Evolutionary conservation across 2,888 invertebrate genomes (phyloP).

Genomic region (Panzeria rudis): DNA sequence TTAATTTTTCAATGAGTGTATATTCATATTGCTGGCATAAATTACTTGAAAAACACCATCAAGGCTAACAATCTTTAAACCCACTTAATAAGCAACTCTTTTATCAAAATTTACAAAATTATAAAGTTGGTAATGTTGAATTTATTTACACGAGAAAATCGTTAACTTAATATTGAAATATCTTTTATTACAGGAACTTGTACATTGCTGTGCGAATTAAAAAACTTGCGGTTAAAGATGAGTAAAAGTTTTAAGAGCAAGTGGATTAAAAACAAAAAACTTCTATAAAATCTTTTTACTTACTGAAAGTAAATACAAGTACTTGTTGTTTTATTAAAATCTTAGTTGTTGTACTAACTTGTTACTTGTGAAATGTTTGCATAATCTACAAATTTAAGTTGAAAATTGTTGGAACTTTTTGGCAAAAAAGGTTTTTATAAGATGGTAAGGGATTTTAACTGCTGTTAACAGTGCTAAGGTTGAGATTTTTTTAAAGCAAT

Average conservation of each 20-base stretch:
- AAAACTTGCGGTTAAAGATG: background rate
- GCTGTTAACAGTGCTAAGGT: no score
- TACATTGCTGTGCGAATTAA: background rate
- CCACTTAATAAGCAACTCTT: background rate
- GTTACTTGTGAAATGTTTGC: background rate
- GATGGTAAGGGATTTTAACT: no score
- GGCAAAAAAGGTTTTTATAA: background rate
- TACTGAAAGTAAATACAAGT: background rate
- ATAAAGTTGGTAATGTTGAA: background rate
- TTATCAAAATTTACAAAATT: background rate
- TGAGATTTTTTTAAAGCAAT: no score
- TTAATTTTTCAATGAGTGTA: background rate
- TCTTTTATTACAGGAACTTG: background rate
- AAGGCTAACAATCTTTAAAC: background rate
- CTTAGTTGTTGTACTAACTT: constrained; percentile 4
- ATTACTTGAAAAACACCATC: background rate
- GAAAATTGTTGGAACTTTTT: background rate
- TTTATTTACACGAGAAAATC: constrained; percentile 3
- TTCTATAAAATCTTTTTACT: background rate
- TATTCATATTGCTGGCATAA: background rate
- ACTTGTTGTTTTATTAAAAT: constrained; percentile 14
- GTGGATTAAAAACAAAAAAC: background rate
- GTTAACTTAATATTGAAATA: constrained; percentile 6
- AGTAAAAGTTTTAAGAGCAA: constrained; percentile 22
- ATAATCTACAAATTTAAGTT: background rate